phyloP scores from a whole-genome alignment of 2,888 invertebrate species.

The Drosophila yooni region DNA sequence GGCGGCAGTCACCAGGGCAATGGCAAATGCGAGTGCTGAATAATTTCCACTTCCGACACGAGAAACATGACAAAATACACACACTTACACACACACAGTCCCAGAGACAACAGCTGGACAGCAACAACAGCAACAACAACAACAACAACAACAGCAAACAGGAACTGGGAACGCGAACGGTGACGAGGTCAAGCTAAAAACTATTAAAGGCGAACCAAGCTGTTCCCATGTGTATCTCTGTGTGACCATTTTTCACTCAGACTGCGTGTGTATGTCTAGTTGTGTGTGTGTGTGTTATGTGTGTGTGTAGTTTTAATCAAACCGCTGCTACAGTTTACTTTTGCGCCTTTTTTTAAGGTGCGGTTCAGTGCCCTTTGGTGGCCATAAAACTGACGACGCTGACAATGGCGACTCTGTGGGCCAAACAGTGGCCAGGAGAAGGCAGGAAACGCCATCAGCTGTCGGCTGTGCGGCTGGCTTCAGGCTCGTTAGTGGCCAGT shows the following conservation, averaged over 20 bases:
- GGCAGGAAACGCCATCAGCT: constrained; percentile 73
- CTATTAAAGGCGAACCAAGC: constrained; percentile 73
- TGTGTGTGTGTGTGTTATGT: constrained; percentile 24
- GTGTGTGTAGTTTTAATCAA: constrained; percentile 73
- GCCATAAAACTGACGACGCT: constrained; percentile 66
- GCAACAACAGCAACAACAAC: constrained; percentile 20
- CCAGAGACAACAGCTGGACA: constrained; percentile 54
- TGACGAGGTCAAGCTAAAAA: constrained; percentile 79
- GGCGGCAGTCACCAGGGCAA: constrained; percentile 68
- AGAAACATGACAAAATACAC: constrained; percentile 63
- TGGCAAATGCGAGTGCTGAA: constrained; percentile 61
- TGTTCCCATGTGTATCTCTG: constrained; percentile 73
- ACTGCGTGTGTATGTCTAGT: neutral
- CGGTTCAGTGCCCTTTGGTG: constrained; percentile 81
- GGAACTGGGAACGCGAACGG: constrained; percentile 51
- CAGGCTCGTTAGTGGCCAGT: constrained; percentile 54
- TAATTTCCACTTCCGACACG: constrained; percentile 79
- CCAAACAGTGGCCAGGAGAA: constrained; percentile 16
- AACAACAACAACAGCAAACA: constrained; percentile 3
- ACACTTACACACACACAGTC: constrained; percentile 27
- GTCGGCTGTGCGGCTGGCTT: constrained; percentile 42
- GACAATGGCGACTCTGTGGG: constrained; percentile 40
- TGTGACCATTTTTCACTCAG: constrained; percentile 57
- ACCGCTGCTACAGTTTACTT: constrained; percentile 72
- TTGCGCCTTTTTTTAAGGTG: constrained; percentile 77